phyloP scores from a whole-genome alignment of 2,113 vertebrate genomes.

The Lontra canadensis region DNA sequence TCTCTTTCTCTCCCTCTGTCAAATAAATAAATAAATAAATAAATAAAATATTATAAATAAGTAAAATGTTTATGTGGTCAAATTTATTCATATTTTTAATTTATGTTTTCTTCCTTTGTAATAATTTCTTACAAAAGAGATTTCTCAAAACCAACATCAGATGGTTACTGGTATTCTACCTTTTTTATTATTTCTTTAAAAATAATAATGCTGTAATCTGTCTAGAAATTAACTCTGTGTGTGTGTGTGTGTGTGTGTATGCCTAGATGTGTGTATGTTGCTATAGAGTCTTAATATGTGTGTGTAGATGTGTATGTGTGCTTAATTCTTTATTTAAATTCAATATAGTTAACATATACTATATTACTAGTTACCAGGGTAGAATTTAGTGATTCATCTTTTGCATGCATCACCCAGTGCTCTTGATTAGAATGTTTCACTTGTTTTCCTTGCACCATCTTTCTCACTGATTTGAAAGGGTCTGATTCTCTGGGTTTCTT shows the following conservation, averaged over 20 bases:
- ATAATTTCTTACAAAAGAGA: not conserved
- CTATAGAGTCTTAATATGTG: not conserved
- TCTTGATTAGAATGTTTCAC: not conserved
- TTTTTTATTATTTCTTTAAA: not conserved
- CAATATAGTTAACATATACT: not conserved
- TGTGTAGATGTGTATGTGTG: not conserved
- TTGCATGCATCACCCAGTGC: not conserved
- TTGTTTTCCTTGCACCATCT: not conserved
- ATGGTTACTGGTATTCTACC: not conserved
- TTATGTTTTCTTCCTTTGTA: not conserved
- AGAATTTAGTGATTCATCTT: not conserved
- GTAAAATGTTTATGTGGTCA: not conserved
- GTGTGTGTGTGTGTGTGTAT: fast-evolving
- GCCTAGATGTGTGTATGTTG: not conserved
- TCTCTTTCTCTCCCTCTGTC: too few relatives aligned
- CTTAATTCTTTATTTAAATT: not conserved
- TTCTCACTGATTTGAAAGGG: not conserved
- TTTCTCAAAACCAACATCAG: not conserved
- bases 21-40: too few relatives aligned
- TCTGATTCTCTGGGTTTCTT: not conserved
- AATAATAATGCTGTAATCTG: not conserved
- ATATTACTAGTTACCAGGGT: not conserved
- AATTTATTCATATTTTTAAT: not conserved
- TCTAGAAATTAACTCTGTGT: not conserved
- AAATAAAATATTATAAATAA: not conserved